Evolutionary conservation across 1,140 invertebrate genomes (phyloP), one percentile per base, ranked within the genome.

Genomic region (Pantala flavescens): DNA sequence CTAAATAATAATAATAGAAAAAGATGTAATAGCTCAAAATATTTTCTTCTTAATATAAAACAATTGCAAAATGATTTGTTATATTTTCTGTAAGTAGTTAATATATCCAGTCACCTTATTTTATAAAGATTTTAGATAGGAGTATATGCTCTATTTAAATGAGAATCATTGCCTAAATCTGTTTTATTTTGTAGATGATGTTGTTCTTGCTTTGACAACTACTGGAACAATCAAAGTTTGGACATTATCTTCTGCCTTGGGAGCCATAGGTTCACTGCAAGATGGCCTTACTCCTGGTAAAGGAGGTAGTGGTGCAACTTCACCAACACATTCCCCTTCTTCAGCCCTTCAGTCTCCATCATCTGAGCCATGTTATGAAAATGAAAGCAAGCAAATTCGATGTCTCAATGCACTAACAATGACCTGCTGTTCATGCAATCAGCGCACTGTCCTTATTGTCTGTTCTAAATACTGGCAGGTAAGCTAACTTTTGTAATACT

Each of bases 381-480:
- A 99, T 83, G 98, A 99, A 82, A 98, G 95, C 42, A 99, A 99
- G 83, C 93, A 96, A 81, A 97, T 99, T 49, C 88, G 93, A 16
- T 96, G 96, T 81, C 82, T 96, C 11, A 98, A 98, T 85, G 97
- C 97, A 7, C 87, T 96, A 24, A 93, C 91, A 3, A 87, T 99
- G 81, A 93, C 93, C 73, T 99, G 96, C 81, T 99, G 97, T 82
- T 87, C 92, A 0, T 94, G 95, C 80, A 98, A 99, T 84, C 96
- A 98, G 80, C 86, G 98, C 71, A 99, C 97, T 0, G 95, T 99
- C 24, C 87, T 99, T 0, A 94, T 99, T 63, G 95, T 99, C 0
- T 97, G 95, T 81, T 92, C 94, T 0, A 97, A 96, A 80, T 96
- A 95, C 84, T 99, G 97, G 93, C 97, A 99, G 88, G 97, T 98